A percentile compares a stretch with the other conserved stretches of the same genome.
phyloP scores from a whole-genome alignment of 2,797 vertebrate genomes.

The Urosaurus nigricauda region DNA sequence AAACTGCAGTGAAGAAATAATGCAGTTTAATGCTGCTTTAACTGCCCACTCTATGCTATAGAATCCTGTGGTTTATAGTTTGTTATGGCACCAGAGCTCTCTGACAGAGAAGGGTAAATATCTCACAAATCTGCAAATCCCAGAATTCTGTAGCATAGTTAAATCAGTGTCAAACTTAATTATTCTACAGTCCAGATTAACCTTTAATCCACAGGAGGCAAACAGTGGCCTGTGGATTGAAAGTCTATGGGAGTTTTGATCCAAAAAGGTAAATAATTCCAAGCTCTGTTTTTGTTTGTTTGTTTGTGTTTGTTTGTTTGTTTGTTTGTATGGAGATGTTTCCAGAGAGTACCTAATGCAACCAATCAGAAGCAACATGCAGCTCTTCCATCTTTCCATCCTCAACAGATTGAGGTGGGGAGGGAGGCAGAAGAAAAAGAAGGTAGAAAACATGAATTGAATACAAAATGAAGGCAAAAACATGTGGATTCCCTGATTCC shows the following conservation, averaged over 20 bases:
- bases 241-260: too few relatives aligned
- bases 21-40: too few relatives aligned
- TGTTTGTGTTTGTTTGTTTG: not conserved
- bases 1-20: too few relatives aligned
- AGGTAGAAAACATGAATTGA: not conserved
- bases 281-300: not conserved
- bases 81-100: too few relatives aligned
- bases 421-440: not conserved
- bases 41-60: too few relatives aligned
- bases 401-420: not conserved
- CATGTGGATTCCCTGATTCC: not conserved
- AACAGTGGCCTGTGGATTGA: not conserved
- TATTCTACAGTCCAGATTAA: too few relatives aligned
- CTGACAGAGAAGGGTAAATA: too few relatives aligned
- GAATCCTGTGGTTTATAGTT: too few relatives aligned
- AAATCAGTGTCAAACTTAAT: too few relatives aligned
- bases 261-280: not conserved
- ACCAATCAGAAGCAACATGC: not conserved
- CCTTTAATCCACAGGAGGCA: not conserved
- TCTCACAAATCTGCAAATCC: too few relatives aligned
- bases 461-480: not conserved
- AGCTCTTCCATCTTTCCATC: not conserved
- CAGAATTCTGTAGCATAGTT: too few relatives aligned
- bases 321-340: not conserved
- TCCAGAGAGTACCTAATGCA: not conserved